Base-by-base conservation (phyloP, 2,888 invertebrate genomes). In the Oscheius sp. region DNA sequence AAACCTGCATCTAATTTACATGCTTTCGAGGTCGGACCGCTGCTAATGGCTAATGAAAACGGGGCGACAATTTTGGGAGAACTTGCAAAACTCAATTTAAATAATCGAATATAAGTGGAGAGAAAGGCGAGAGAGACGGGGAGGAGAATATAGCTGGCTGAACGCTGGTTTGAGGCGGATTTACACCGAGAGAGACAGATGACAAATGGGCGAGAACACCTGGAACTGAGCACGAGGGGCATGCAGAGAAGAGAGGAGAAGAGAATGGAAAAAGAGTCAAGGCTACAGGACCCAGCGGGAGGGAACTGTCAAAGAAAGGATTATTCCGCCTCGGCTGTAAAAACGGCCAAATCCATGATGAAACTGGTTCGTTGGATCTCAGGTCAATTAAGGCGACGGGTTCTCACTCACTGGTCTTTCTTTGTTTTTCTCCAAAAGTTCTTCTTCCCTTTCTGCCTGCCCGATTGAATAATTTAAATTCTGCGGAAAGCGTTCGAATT, bases 401-500 rank as follows among this genome's bases (percentile, higher is more conserved):
- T 49, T n/a, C 49, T 49, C 16, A 18, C 49, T 49, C 49, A n/a
- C n/a, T 13, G 49, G 6, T 16, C 49, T 49, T 18, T 49, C 18
- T 18, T 49, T 18, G 49, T 18, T 49, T 18, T 49, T 49, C 16
- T 49, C 49, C 49, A 5, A 5, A 13, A 18, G 49, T 49, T 49
- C n/a, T 49, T 16, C 49, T 21, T 49, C 45, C 45, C 45, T 45
- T 9, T 16, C 16, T 21, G n/a, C 49, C 49, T 7, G n/a, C 55
- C 18, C 46, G 69, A 29, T 25, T 58, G 72, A 45, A 63, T 53
- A 43, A 53, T 72, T 61, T 13, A 53, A 56, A 25, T 53, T 29
- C 18, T 55, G 43, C 70, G 69, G 56, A 72, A 72, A 59, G 69
- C 73, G 71, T 73, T 73, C 73, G 25, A n/a, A 49, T 45, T 63